A percentile compares a stretch with the other conserved stretches of the same genome.
phyloP scores from a whole-genome alignment of 2,888 invertebrate species.

The Cryptus viduatorius region DNA sequence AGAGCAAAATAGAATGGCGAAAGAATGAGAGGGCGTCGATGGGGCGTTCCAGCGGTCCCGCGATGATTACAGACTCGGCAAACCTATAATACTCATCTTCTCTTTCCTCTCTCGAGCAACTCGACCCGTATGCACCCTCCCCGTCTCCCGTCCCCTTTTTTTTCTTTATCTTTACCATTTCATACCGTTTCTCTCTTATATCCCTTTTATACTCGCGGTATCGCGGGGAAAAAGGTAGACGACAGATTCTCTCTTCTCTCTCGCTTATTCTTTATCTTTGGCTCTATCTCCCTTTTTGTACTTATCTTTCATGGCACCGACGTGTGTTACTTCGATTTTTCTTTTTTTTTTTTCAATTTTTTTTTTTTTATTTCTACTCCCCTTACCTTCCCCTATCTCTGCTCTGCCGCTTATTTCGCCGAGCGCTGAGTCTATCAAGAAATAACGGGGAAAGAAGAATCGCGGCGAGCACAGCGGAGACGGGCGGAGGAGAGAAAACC shows the following conservation, averaged over 20 bases:
- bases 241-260: conserved; percentile 50
- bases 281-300: conserved; percentile 35
- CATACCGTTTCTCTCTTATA: conserved; percentile 6
- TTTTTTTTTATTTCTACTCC: conserved; percentile 47
- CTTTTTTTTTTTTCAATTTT: conserved; percentile 4
- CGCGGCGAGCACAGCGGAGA: conserved; percentile 7
- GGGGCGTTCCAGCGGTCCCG: conserved; percentile 84
- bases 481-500: conserved; percentile 26
- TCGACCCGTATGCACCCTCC: conserved; percentile 69
- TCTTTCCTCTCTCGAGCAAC: conserved; percentile 71
- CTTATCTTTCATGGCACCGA: conserved; percentile 43
- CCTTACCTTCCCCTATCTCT: conserved; percentile 41
- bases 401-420: conserved; percentile 48
- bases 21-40: conserved; percentile 82
- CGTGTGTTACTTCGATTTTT: conserved; percentile 36
- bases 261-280: conserved; percentile 44
- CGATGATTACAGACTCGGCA: conserved; percentile 84
- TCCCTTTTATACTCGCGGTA: neutral
- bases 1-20: conserved; percentile 74
- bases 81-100: conserved; percentile 84
- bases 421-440: conserved; percentile 35
- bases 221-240: conserved; percentile 28
- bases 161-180: conserved; percentile 51
- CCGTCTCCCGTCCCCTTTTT: conserved; percentile 66
- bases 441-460: neutral